These are phyloP conservation scores for Peromyscus californicus DNA, from an alignment of 2,113 vertebrate genomes.

Conservation along the genomic window DNA sequence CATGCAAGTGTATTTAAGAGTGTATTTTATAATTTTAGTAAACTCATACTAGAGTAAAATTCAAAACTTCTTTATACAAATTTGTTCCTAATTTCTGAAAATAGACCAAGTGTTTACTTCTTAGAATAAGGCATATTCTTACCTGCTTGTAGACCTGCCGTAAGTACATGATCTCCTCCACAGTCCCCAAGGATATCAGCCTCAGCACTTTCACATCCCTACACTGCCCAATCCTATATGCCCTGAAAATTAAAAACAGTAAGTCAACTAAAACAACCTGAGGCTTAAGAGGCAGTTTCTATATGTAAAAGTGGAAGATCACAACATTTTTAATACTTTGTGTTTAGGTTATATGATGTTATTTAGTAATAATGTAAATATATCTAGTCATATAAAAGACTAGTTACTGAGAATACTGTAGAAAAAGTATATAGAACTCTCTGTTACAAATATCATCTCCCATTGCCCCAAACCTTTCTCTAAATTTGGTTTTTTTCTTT, in stretches of 20 bases:
- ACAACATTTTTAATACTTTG: constrained; percentile 57
- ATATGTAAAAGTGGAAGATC: not conserved
- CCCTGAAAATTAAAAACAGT: constrained; percentile 86
- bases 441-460: not conserved
- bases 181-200: constrained; percentile 96
- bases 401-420: not conserved
- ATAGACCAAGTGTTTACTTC: constrained; percentile 8
- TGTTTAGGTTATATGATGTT: not conserved
- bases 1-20: constrained; percentile 4
- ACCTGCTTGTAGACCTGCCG: constrained; percentile 99
- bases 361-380: constrained; percentile 26
- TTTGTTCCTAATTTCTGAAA: constrained; percentile 38
- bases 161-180: constrained; percentile 98
- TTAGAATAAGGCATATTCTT: constrained; percentile 48
- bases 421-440: constrained; percentile 1
- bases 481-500: constrained; percentile 36
- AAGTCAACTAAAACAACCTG: constrained; percentile 21
- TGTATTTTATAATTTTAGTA: constrained; percentile 57
- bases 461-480: constrained; percentile 5
- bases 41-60: constrained; percentile 16
- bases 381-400: not conserved
- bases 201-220: constrained; percentile 96
- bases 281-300: not conserved
- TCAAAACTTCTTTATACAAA: constrained; percentile 45
- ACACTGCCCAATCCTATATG: constrained; percentile 97